A percentile compares a stretch with the other conserved stretches of the same genome.
Evolutionary conservation across 2,113 vertebrate species (phyloP).

Genomic region (Mionectes macconnelli): DNA sequence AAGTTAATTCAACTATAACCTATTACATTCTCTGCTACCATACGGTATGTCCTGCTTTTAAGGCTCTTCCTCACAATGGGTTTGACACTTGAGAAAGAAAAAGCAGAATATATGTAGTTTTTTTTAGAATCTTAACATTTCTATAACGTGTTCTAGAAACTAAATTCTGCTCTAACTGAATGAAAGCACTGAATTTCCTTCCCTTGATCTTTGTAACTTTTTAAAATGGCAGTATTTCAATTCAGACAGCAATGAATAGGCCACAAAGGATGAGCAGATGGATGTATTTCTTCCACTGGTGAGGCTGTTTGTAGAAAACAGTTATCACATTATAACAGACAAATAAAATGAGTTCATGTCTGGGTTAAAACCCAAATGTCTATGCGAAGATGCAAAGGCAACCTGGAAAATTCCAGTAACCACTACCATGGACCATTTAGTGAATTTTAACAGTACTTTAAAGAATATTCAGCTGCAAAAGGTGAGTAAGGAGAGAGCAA

Average conservation of each 20-base stretch:
- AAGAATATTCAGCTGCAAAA: not conserved
- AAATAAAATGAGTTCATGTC: not conserved
- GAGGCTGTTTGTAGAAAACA: not conserved
- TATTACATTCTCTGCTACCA: not conserved
- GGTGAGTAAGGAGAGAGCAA: not conserved
- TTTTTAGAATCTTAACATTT: not conserved
- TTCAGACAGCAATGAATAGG: not conserved
- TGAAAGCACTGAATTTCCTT: not conserved
- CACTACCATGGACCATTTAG: not conserved
- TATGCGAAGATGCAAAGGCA: not conserved
- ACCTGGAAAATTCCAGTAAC: not conserved
- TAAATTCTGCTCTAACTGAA: not conserved
- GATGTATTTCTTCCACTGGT: not conserved
- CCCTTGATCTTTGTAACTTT: not conserved
- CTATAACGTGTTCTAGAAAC: not conserved
- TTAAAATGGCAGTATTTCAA: not conserved
- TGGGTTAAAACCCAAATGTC: not conserved
- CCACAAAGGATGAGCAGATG: not conserved
- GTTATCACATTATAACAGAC: not conserved
- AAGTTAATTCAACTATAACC: not conserved
- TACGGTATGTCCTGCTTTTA: not conserved
- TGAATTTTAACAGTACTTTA: not conserved
- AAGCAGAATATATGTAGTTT: not conserved
- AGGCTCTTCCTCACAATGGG: not conserved
- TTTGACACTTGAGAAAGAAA: not conserved